phyloP scores from a whole-genome alignment of 1,140 invertebrate species.

The Odontomachus brunneus region DNA sequence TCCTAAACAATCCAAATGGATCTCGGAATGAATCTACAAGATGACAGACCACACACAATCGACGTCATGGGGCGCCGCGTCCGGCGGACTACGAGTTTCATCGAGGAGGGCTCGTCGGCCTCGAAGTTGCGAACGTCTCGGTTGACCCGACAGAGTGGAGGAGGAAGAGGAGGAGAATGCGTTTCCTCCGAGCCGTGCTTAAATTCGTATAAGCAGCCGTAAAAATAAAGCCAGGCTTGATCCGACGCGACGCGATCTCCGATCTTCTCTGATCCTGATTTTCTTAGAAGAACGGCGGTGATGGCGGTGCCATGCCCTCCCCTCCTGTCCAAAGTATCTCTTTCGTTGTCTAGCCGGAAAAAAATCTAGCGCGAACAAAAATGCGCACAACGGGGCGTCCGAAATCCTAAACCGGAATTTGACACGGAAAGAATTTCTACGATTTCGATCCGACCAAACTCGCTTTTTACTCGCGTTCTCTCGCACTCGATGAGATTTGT shows the following conservation, averaged over 20 bases:
- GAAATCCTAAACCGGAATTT: constrained; percentile 39
- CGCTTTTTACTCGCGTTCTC: constrained; percentile 23
- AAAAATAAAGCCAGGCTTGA: constrained; percentile 57
- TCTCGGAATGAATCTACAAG: constrained; percentile 68
- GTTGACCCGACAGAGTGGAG: constrained; percentile 5
- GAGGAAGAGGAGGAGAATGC: neutral
- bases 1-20: constrained; percentile 71
- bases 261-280: constrained; percentile 42
- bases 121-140: constrained; percentile 47
- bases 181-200: constrained; percentile 14
- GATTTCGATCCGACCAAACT: constrained; percentile 25
- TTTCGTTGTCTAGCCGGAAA: constrained; percentile 22
- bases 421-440: constrained; percentile 51
- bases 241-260: constrained; percentile 33
- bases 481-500: constrained; percentile 21
- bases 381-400: constrained; percentile 41
- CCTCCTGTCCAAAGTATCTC: neutral
- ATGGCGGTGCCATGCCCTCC: constrained; percentile 20
- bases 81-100: constrained; percentile 31
- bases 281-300: constrained; percentile 57
- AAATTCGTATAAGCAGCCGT: constrained; percentile 50
- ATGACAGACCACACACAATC: constrained; percentile 73
- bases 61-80: constrained; percentile 63
- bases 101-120: constrained; percentile 48
- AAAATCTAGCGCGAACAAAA: constrained; percentile 45